Percentiles rank a stretch among this genome's conserved stretches.
Conservation (phyloP, 2,888 invertebrate species). For the Bursaphelenchus okinawaensis region DNA sequence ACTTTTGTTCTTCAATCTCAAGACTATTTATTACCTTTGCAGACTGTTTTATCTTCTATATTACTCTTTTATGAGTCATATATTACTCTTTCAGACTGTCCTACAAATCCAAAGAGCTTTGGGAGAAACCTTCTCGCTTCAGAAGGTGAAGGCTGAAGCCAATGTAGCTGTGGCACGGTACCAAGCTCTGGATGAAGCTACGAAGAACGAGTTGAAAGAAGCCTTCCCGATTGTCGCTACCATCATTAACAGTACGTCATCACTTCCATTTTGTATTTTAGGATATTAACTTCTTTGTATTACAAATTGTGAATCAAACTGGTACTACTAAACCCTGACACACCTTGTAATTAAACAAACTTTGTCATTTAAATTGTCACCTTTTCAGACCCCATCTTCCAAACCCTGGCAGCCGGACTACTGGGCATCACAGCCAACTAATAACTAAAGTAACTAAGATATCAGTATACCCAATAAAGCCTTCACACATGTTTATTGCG, state of each 20-base stretch:
- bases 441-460: not conserved
- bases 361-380: not conserved
- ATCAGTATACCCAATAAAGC: not conserved
- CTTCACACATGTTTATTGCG: constrained; percentile 7
- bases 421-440: constrained; percentile 14
- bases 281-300: not conserved
- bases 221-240: constrained; percentile 27
- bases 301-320: too few relatives aligned
- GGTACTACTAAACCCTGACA: too few relatives aligned
- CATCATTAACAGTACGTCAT: constrained; percentile 30
- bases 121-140: constrained; percentile 16
- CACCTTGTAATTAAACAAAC: not conserved
- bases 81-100: constrained; percentile 17
- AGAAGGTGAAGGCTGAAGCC: constrained; percentile 23
- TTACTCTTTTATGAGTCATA: not conserved
- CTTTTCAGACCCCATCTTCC: constrained; percentile 19
- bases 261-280: not conserved
- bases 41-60: not conserved
- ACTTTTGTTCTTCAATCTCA: too few relatives aligned
- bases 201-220: constrained; percentile 26
- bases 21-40: too few relatives aligned
- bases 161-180: constrained; percentile 23
- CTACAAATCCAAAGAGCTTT: constrained; percentile 17
- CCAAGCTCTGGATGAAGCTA: constrained; percentile 19
- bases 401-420: constrained; percentile 24